Conservation (phyloP, 1,140 invertebrate genomes). For the Danaus plexippus region DNA sequence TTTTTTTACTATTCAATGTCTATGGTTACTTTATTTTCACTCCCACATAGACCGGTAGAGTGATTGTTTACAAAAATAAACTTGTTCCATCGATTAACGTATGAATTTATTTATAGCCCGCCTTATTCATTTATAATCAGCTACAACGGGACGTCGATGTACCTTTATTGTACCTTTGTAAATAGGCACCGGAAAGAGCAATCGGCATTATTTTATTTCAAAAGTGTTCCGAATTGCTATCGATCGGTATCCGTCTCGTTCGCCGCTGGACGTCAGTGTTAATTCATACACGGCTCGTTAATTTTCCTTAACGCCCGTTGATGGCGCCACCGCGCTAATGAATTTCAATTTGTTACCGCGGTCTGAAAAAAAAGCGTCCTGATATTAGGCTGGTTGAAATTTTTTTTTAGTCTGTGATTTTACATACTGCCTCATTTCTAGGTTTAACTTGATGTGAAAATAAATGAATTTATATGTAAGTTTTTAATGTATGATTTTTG, state of each 20-base stretch:
- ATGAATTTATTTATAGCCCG: not conserved
- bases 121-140: slow-evolving; percentile 11
- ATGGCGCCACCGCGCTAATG: slow-evolving; percentile 55
- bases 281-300: slow-evolving; percentile 63
- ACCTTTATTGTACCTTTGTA: slow-evolving; percentile 5
- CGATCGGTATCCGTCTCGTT: slow-evolving; percentile 43
- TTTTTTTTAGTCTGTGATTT: no score
- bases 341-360: slow-evolving; percentile 65
- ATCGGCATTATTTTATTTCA: slow-evolving; percentile 23
- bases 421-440: no score
- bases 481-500: no score
- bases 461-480: no score
- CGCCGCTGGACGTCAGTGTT: slow-evolving; percentile 39
- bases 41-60: no score
- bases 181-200: slow-evolving; percentile 8
- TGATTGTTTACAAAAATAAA: no score
- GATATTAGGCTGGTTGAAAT: no score
- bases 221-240: slow-evolving; percentile 54
- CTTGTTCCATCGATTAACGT: not conserved
- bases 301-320: slow-evolving; percentile 61
- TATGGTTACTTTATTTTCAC: no score
- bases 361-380: slow-evolving; percentile 13
- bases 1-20: no score
- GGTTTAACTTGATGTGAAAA: no score
- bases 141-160: not conserved